Percentiles rank a stretch among this genome's conserved stretches.
Evolutionary conservation across 2,797 vertebrate genomes (phyloP).

Genomic region (Pseudotriccus pelzelni): DNA sequence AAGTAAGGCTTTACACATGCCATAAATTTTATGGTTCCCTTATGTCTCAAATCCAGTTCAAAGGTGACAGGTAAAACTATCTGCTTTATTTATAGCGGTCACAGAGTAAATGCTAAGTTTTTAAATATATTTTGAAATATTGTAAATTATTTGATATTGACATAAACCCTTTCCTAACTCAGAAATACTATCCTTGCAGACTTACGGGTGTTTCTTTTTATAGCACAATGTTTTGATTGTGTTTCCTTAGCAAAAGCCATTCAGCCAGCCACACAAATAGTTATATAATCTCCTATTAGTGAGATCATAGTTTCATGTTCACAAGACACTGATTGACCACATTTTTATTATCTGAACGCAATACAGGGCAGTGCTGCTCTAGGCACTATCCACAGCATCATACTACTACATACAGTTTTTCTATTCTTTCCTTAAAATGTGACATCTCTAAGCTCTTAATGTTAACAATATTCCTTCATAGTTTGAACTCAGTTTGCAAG

Average conservation of each 20-base stretch:
- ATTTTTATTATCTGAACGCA: background rate
- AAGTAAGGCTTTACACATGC: background rate
- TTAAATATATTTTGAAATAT: background rate
- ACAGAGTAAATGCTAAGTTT: background rate
- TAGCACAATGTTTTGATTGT: slow-evolving; percentile 21
- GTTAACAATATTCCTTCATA: background rate
- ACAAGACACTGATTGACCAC: background rate
- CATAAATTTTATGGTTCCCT: background rate
- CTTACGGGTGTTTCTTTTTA: background rate
- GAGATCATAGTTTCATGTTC: background rate
- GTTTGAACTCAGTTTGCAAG: background rate
- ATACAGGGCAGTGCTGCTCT: background rate
- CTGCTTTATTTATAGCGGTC: background rate
- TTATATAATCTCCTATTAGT: background rate
- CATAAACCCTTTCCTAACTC: background rate
- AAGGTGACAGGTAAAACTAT: background rate
- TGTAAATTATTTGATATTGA: background rate
- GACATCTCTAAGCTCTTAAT: background rate
- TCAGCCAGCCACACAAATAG: background rate
- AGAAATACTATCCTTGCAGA: background rate
- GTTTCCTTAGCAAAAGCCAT: slow-evolving; percentile 49
- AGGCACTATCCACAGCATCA: background rate
- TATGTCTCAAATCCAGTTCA: background rate
- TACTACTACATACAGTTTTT: background rate
- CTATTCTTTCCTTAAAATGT: background rate